These are phyloP conservation scores for Salvelinus sp. DNA, from an alignment of 2,113 vertebrate species.

Conservation along the genomic window DNA sequence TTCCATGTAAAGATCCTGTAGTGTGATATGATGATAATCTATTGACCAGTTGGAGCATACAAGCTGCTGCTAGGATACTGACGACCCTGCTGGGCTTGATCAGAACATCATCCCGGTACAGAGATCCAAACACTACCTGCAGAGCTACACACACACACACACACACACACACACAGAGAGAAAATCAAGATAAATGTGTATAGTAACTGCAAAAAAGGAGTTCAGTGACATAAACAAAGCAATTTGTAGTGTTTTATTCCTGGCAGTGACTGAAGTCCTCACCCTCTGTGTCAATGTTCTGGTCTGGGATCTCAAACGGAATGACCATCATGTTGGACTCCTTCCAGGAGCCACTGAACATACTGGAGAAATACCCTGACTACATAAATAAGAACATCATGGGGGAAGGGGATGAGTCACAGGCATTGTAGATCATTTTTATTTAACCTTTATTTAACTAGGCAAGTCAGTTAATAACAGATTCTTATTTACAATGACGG, in stretches of 20 bases:
- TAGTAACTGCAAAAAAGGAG: neutral
- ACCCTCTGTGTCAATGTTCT: constrained; percentile 97
- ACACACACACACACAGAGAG: constrained; percentile 4
- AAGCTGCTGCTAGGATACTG: constrained; percentile 91
- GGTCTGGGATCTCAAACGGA: constrained; percentile 94
- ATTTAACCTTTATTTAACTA: too few species aligned
- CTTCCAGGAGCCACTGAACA: constrained; percentile 96
- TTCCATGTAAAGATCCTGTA: neutral
- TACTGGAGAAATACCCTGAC: constrained; percentile 98
- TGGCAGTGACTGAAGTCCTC: constrained; percentile 18
- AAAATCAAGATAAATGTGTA: neutral
- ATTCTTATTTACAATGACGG: too few species aligned
- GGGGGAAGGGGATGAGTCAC: neutral
- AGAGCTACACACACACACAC: constrained; percentile 75
- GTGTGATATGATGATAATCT: neutral
- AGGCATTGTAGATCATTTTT: neutral
- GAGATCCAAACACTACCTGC: constrained; percentile 94
- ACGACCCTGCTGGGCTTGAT: constrained; percentile 93
- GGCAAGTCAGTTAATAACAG: too few species aligned
- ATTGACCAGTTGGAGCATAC: constrained; percentile 96
- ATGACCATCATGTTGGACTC: constrained; percentile 94
- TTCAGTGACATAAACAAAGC: too few species aligned
- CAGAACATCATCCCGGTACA: constrained; percentile 94
- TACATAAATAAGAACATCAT: constrained; percentile 43
- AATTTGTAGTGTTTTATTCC: too few species aligned